Percentiles rank a stretch among this genome's conserved stretches.
These are phyloP conservation scores for Cotesia glomerata DNA, from an alignment of 1,140 invertebrate species.

Conservation along the genomic window DNA sequence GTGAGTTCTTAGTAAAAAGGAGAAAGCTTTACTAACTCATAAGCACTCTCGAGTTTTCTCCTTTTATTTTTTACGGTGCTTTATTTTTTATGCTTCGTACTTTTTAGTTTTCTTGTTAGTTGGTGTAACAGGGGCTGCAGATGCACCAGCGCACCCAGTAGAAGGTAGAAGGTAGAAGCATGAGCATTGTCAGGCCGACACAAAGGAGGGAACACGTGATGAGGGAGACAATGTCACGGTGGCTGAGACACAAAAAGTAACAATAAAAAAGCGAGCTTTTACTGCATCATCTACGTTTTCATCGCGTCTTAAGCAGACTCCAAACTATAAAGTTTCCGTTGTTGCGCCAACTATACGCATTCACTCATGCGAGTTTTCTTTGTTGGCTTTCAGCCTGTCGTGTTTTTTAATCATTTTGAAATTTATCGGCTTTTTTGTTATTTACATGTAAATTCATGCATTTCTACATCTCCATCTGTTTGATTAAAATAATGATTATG, in stretches of 20 bases:
- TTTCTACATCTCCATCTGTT: too few relatives aligned
- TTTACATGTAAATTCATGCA: too few relatives aligned
- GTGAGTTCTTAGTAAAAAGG: not conserved
- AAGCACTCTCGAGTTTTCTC: not conserved
- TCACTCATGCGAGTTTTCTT: too few relatives aligned
- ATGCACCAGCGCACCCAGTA: too few relatives aligned
- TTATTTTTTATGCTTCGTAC: not conserved
- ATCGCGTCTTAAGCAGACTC: too few relatives aligned
- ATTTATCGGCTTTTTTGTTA: too few relatives aligned
- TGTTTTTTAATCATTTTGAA: too few relatives aligned
- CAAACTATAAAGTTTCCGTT: too few relatives aligned
- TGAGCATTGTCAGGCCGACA: not conserved
- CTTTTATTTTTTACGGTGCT: not conserved
- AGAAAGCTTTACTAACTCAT: constrained; percentile 8
- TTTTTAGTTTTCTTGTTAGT: not conserved
- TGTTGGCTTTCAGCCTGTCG: too few relatives aligned
- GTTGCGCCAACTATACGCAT: too few relatives aligned
- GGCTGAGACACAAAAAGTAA: constrained; percentile 2
- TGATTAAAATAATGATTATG: too few relatives aligned
- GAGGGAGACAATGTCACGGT: constrained; percentile 5
- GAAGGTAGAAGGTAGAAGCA: too few relatives aligned
- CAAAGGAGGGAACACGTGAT: not conserved
- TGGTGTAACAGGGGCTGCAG: not conserved
- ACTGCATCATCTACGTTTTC: not conserved
- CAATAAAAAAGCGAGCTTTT: not conserved